Conservation (phyloP, 2,113 vertebrate genomes). For the Athene cunicularia region DNA sequence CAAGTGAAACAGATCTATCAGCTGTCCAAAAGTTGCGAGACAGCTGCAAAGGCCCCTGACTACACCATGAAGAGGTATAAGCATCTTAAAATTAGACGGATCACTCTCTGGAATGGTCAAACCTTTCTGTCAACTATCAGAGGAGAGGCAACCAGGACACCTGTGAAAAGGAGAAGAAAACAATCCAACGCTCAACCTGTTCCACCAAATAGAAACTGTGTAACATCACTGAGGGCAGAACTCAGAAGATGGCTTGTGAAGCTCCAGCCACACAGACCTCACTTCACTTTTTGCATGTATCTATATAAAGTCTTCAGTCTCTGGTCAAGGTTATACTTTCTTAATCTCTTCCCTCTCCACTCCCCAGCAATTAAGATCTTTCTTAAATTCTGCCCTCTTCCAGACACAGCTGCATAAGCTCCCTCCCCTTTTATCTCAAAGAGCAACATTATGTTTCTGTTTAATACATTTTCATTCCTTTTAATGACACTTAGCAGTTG, state of each 20-base stretch:
- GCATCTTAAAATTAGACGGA: not conserved
- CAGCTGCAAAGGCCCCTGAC: not conserved
- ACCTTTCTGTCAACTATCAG: not conserved
- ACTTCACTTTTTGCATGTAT: not conserved
- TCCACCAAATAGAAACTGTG: not conserved
- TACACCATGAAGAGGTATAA: not conserved
- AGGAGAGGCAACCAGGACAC: not conserved
- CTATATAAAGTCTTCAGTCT: not conserved
- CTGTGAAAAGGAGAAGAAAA: not conserved
- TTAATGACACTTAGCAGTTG: not conserved
- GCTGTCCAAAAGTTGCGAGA: not conserved
- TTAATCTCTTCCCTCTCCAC: not conserved
- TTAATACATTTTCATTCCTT: not conserved
- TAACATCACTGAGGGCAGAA: not conserved
- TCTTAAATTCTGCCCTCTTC: not conserved
- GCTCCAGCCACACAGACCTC: not conserved
- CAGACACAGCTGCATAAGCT: not conserved
- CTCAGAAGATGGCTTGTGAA: not conserved
- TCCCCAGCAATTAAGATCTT: not conserved
- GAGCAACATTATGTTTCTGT: not conserved
- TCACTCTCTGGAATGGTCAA: not conserved
- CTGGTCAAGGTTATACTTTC: not conserved
- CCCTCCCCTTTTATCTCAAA: not conserved
- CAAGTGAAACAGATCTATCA: not conserved
- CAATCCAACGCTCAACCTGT: not conserved